phyloP scores from a whole-genome alignment of 2,888 invertebrate species.

The Abscondita cerata region DNA sequence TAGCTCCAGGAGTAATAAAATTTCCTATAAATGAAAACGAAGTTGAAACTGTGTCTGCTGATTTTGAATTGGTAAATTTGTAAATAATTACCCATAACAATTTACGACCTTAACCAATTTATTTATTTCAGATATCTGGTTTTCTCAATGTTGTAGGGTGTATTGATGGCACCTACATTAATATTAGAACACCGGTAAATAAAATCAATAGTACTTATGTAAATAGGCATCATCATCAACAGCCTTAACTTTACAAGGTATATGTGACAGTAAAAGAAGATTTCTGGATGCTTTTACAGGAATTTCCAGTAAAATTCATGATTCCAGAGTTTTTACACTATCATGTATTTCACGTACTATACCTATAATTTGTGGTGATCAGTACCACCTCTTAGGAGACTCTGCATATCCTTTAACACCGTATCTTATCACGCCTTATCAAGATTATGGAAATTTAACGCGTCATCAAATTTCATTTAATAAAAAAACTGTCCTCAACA shows the following conservation, averaged over 20 bases:
- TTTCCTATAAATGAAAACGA: too few relatives aligned
- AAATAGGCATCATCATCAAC: slow-evolving; percentile 41
- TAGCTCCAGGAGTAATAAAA: too few relatives aligned
- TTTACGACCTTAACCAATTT: too few relatives aligned
- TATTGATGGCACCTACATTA: slow-evolving; percentile 40
- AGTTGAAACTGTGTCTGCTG: too few relatives aligned
- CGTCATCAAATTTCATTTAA: not conserved
- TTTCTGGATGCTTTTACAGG: slow-evolving; percentile 12
- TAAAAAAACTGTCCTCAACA: not conserved
- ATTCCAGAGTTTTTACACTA: slow-evolving; percentile 1
- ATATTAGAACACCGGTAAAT: slow-evolving; percentile 43
- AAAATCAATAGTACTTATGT: slow-evolving; percentile 49
- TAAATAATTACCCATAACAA: too few relatives aligned
- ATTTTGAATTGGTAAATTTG: too few relatives aligned
- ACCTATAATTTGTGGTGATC: not conserved
- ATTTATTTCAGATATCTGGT: slow-evolving; percentile 25
- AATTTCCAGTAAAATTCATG: slow-evolving; percentile 7
- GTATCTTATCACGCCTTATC: not conserved
- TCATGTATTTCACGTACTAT: not conserved
- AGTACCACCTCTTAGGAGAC: not conserved
- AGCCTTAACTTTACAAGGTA: slow-evolving; percentile 8
- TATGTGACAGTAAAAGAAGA: slow-evolving; percentile 4
- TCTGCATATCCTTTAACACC: not conserved
- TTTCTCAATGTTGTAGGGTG: slow-evolving; percentile 38
- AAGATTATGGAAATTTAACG: slow-evolving; percentile 5